These are phyloP conservation scores for Lagodon rhomboides DNA, from an alignment of 2,797 vertebrate genomes.

Conservation along the genomic window DNA sequence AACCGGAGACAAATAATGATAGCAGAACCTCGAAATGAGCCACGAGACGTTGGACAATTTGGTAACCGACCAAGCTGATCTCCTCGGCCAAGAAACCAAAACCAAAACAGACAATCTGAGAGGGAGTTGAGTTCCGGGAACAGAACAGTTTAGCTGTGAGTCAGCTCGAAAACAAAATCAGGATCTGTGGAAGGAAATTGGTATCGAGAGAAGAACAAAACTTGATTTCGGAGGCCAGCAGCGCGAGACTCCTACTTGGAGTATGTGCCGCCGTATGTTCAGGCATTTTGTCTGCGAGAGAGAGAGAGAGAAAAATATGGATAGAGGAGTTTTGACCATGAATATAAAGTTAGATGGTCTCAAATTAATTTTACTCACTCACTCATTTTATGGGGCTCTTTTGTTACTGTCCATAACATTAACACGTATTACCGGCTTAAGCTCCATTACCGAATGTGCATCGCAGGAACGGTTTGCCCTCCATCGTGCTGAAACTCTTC, in stretches of 20 bases:
- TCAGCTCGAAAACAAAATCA: neutral
- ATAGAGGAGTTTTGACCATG: conserved; percentile 3
- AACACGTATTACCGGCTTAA: conserved; percentile 7
- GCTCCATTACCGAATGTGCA: conserved; percentile 12
- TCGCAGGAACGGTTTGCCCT: conserved; percentile 26
- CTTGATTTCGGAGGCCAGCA: conserved; percentile 13
- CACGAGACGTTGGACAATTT: neutral
- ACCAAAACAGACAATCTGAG: neutral
- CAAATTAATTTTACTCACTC: conserved; percentile 37
- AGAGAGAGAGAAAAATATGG: neutral
- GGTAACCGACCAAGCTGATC: neutral
- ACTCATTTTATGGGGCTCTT: conserved; percentile 38
- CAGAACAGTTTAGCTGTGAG: neutral
- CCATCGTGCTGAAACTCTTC: conserved; percentile 28
- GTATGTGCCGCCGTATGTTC: conserved; percentile 12
- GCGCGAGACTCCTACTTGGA: neutral
- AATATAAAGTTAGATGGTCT: conserved; percentile 20
- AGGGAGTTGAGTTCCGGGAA: neutral
- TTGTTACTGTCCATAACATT: conserved; percentile 44
- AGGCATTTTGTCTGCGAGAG: neutral
- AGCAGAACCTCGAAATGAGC: neutral
- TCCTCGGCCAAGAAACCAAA: neutral
- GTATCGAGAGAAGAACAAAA: neutral
- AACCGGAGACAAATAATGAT: neutral
- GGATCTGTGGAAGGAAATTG: neutral